These are phyloP conservation scores for Antennarius striatus DNA, from an alignment of 2,113 vertebrate species.

Conservation along the genomic window DNA sequence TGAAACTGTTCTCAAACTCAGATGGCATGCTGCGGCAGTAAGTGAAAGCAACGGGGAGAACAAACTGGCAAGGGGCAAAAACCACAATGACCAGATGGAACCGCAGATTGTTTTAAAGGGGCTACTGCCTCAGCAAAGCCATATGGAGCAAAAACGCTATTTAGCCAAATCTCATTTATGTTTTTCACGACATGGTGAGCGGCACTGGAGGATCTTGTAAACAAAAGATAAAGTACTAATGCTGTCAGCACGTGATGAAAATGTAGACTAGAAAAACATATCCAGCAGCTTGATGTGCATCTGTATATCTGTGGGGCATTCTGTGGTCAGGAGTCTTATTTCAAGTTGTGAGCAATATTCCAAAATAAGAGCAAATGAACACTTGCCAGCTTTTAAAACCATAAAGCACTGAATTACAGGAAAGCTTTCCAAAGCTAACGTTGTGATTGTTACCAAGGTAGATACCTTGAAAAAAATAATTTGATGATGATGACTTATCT, in stretches of 20 bases:
- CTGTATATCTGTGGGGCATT: conserved; percentile 15
- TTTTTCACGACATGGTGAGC: conserved; percentile 39
- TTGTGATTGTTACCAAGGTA: conserved; percentile 49
- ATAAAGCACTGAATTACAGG: conserved; percentile 46
- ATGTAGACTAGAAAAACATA: not conserved
- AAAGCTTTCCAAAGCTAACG: conserved; percentile 53
- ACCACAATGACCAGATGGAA: conserved; percentile 76
- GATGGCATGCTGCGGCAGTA: conserved; percentile 41
- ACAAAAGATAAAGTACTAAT: conserved; percentile 32
- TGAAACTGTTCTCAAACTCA: conserved; percentile 35
- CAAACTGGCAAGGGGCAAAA: conserved; percentile 39
- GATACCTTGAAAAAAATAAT: conserved; percentile 37
- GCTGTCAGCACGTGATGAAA: conserved; percentile 2
- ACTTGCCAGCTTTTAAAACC: conserved; percentile 33
- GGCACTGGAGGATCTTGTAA: conserved; percentile 30
- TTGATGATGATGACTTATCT: conserved; percentile 64
- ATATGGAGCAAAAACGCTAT: conserved; percentile 62
- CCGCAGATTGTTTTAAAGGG: conserved; percentile 71
- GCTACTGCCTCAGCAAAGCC: conserved; percentile 68
- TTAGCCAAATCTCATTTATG: conserved; percentile 55
- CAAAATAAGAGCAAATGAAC: conserved; percentile 33
- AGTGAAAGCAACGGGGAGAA: conserved; percentile 46
- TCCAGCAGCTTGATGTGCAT: conserved; percentile 16
- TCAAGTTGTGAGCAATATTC: conserved; percentile 51
- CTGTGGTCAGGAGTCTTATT: conserved; percentile 38